phyloP scores from a whole-genome alignment of 2,797 vertebrate species.

The Galagoides demidoff region DNA sequence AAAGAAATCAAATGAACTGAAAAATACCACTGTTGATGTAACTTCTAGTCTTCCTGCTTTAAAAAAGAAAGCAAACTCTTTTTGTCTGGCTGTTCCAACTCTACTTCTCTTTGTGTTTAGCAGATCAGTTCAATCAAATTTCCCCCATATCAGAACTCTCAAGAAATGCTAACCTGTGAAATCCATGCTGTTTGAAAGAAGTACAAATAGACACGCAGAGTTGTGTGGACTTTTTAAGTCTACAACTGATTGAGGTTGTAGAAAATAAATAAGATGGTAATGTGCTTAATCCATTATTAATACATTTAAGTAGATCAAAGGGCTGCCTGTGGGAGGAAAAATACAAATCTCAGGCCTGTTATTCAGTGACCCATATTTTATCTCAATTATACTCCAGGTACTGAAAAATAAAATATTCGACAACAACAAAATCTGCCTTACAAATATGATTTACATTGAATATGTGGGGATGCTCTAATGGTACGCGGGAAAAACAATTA shows the following conservation, averaged over 20 bases:
- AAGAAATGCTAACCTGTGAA: slow-evolving; percentile 32
- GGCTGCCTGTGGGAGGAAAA: slow-evolving; percentile 56
- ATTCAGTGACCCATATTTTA: slow-evolving; percentile 80
- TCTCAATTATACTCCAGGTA: slow-evolving; percentile 68
- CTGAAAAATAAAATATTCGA: slow-evolving; percentile 63
- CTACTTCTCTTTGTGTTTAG: slow-evolving; percentile 43
- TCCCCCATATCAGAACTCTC: background rate
- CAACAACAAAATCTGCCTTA: slow-evolving; percentile 50
- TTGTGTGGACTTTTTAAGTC: background rate
- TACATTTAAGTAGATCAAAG: slow-evolving; percentile 63
- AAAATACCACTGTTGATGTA: slow-evolving; percentile 65
- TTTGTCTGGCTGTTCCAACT: background rate
- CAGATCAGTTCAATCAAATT: background rate
- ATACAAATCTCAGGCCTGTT: slow-evolving; percentile 35
- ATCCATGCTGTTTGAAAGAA: background rate
- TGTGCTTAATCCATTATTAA: slow-evolving; percentile 68
- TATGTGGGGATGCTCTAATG: background rate
- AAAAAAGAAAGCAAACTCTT: slow-evolving; percentile 22
- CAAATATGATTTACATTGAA: slow-evolving; percentile 59
- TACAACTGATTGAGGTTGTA: slow-evolving; percentile 46
- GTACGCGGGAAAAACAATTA: background rate
- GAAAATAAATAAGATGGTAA: slow-evolving; percentile 66
- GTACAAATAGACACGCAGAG: background rate
- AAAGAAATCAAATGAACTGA: slow-evolving; percentile 82
- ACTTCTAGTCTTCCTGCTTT: slow-evolving; percentile 49